Percentiles rank a stretch among this genome's conserved stretches.
phyloP scores from a whole-genome alignment of 1,140 invertebrate species.

The Danaus melanippus region DNA sequence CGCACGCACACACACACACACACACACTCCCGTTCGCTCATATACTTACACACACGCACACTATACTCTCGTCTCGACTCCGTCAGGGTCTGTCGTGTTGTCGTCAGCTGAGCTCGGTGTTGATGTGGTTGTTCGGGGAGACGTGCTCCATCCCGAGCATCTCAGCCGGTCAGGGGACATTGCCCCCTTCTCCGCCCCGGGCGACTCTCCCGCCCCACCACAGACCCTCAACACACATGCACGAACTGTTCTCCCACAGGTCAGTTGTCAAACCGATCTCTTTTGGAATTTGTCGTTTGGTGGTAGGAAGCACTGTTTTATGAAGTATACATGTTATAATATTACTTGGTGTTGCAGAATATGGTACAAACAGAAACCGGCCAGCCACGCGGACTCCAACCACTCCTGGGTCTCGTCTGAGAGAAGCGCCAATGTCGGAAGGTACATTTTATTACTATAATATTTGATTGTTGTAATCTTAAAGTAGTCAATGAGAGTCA shows the following conservation, averaged over 20 bases:
- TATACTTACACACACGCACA: too few relatives aligned
- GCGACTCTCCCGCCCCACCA: slow-evolving; percentile 15
- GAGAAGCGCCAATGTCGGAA: slow-evolving; percentile 28
- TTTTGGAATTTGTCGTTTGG: too few relatives aligned
- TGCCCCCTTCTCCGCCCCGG: slow-evolving; percentile 38
- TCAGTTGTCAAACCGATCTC: slow-evolving; percentile 6
- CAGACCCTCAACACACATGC: slow-evolving; percentile 29
- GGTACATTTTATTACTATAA: slow-evolving; percentile 21
- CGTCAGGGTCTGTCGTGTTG: slow-evolving; percentile 72
- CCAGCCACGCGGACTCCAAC: slow-evolving; percentile 22
- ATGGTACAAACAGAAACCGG: slow-evolving; percentile 51
- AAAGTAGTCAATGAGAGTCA: too few relatives aligned
- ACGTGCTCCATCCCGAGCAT: slow-evolving; percentile 21
- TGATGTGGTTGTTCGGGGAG: slow-evolving; percentile 76
- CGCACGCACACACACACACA: too few relatives aligned
- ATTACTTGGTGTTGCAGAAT: slow-evolving; percentile 36
- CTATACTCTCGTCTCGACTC: background rate
- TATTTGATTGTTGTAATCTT: too few relatives aligned
- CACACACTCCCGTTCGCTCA: too few relatives aligned
- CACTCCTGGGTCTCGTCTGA: slow-evolving; percentile 30
- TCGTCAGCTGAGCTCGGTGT: slow-evolving; percentile 74
- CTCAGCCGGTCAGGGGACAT: slow-evolving; percentile 4
- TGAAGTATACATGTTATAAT: slow-evolving; percentile 1
- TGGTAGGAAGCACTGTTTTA: too few relatives aligned
- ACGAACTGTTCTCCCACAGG: slow-evolving; percentile 58